phyloP scores from a whole-genome alignment of 1,140 invertebrate species.

The fruit fly (Drosophila melanogaster) region Release_6_plus_ISO1_MT NT_033779.5:17873001-17873500 shows the following conservation, averaged over 20 bases:
- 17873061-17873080: too few relatives aligned
- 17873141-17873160: slow-evolving; percentile 20
- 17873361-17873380: slow-evolving; percentile 69
- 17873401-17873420: slow-evolving; percentile 11
- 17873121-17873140: background rate
- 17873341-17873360: slow-evolving; percentile 63
- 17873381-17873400: slow-evolving; percentile 39
- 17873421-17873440: background rate
- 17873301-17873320: slow-evolving; percentile 22
- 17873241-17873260: slow-evolving; percentile 33
- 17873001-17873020: too few relatives aligned
- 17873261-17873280: slow-evolving; percentile 14
- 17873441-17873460: slow-evolving; percentile 17
- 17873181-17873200: background rate
- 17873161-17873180: background rate
- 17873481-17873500: slow-evolving; percentile 49
- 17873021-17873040: too few relatives aligned
- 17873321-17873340: slow-evolving; percentile 38
- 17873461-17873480: slow-evolving; percentile 17
- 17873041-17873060: too few relatives aligned
- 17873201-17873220: slow-evolving; percentile 15
- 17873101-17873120: background rate
- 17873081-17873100: background rate
- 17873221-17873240: slow-evolving; percentile 21
- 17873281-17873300: slow-evolving; percentile 40